Base-by-base conservation (phyloP, 1,140 invertebrate species). In the Subanguina moxae region DNA sequence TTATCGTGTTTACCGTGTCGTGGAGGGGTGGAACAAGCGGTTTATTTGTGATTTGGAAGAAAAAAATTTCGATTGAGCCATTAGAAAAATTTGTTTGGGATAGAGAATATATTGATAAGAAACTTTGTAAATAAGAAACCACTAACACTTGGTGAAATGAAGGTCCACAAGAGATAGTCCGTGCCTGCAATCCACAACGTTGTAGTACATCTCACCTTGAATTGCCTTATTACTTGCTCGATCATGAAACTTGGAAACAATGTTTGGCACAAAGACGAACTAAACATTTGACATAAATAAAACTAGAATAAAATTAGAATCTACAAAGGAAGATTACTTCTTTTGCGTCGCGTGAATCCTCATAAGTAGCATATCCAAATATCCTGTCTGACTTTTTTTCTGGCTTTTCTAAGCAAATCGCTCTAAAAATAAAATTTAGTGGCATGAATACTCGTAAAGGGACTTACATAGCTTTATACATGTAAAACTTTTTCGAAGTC, bases 91-190 rank as follows among this genome's bases (percentile, higher is more conserved):
- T n/a, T n/a, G n/a, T n/a, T n/a, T n/a, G n/a, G n/a, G n/a, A n/a
- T n/a, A n/a, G n/a, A n/a, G n/a, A n/a, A n/a, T n/a, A n/a, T n/a
- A n/a, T n/a, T 21, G 11, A 58, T 23, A 13, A 11, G 15, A 58
- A 58, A 58, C 11, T 58, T 58, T 58, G 11, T 56, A 61, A 68
- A 74, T 28, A 23, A 3, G 58, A 8, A 17, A 48, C 25, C n/a
- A 72, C 27, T 68, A 8, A 69, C 67, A 69, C 58, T 72, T 69
- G 19, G 42, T 59, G 30, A 69, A 69, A 9, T 73, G 67, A 17
- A 69, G n/a, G 30, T 69, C 67, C 15, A 69, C 9, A 8, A 69
- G 67, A 17, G 67, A 69, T 25, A 52, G 32, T 7, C 32, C 46
- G 23, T n/a, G 13, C 21, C 19, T 19, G 9, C 42, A 28, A 17